A percentile compares a stretch with the other conserved stretches of the same genome.
Evolutionary conservation across 2,888 invertebrate genomes (phyloP).

Genomic region (Pecten maximus): DNA sequence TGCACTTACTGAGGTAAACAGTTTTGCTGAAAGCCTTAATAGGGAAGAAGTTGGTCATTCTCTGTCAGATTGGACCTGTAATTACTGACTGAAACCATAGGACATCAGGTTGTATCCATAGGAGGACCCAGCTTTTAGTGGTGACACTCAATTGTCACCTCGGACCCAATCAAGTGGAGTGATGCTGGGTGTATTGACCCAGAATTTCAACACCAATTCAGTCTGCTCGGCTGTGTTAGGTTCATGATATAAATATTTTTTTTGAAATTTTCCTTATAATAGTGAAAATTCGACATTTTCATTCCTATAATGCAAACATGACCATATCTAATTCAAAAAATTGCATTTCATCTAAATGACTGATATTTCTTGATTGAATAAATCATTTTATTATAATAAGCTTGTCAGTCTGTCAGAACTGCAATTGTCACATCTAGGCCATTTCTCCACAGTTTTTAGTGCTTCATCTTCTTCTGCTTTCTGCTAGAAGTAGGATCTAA

Average conservation of each 20-base stretch:
- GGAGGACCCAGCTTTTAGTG: background rate
- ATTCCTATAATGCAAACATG: background rate
- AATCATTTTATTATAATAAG: background rate
- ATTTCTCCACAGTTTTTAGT: too few relatives aligned
- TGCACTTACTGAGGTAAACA: background rate
- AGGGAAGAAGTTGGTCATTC: background rate
- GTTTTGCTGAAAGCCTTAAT: background rate
- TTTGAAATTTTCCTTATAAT: too few relatives aligned
- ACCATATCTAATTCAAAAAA: background rate
- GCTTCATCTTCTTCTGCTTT: too few relatives aligned
- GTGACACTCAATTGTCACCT: conserved; percentile 22
- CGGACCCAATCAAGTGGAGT: background rate
- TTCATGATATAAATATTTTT: background rate
- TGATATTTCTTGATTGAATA: background rate
- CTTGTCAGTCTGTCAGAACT: background rate
- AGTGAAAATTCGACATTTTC: too few relatives aligned
- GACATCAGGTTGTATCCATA: background rate
- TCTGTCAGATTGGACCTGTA: background rate
- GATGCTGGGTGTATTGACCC: background rate
- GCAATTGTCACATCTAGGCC: too few relatives aligned
- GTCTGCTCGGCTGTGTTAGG: background rate
- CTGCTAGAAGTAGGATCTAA: too few relatives aligned
- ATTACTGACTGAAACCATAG: background rate
- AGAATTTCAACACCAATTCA: background rate
- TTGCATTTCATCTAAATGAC: background rate